Percentiles rank a stretch among this genome's conserved stretches.
Conservation (phyloP, 2,113 vertebrate species). For the Eulacestoma nigropectus region DNA sequence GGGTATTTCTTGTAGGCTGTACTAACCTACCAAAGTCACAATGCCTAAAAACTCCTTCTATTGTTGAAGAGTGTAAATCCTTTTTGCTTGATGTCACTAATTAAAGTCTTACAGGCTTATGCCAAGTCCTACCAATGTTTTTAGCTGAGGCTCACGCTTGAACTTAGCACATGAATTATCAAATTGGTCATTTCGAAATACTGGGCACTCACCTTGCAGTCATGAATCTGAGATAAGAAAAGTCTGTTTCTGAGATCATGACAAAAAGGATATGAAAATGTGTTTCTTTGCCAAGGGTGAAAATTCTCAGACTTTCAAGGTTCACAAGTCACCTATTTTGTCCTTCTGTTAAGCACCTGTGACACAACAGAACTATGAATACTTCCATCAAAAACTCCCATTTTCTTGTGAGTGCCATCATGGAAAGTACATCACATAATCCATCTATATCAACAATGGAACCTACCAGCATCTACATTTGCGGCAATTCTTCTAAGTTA, state of each 20-base stretch:
- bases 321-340: neutral
- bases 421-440: neutral
- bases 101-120: neutral
- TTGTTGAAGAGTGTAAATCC: neutral
- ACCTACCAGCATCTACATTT: neutral
- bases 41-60: neutral
- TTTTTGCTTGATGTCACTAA: neutral
- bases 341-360: neutral
- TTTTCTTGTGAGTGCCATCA: neutral
- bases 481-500: neutral
- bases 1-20: neutral
- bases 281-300: neutral
- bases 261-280: neutral
- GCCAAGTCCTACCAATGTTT: neutral
- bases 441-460: neutral
- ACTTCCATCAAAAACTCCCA: neutral
- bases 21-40: neutral
- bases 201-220: neutral
- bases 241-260: neutral
- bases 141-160: neutral
- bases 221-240: neutral
- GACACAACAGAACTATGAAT: neutral
- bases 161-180: neutral
- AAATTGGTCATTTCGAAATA: neutral
- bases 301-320: neutral